phyloP scores from a whole-genome alignment of 2,113 vertebrate genomes.

The Willisornis vidua region DNA sequence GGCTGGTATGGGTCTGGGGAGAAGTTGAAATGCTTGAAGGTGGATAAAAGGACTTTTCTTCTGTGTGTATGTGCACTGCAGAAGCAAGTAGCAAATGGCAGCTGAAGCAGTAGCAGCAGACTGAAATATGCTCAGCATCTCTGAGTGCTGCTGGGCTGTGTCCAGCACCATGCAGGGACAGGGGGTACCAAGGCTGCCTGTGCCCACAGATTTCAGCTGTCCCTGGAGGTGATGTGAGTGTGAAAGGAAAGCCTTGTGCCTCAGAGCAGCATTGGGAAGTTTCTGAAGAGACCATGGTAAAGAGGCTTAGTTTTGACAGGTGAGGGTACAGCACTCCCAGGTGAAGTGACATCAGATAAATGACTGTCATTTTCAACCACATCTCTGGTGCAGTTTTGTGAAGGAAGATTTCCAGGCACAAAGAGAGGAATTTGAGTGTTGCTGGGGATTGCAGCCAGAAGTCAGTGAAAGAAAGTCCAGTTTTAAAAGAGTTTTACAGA shows the following conservation, averaged over 20 bases:
- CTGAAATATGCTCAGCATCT: neutral
- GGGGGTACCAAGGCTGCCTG: neutral
- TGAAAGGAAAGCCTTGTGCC: neutral
- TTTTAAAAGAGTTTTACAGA: conserved; percentile 24
- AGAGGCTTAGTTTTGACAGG: conserved; percentile 42
- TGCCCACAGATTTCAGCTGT: accelerated
- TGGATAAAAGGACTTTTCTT: conserved; percentile 5
- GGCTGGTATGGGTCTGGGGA: neutral
- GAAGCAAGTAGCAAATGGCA: neutral
- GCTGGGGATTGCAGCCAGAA: neutral
- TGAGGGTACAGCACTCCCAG: neutral
- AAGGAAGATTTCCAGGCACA: neutral
- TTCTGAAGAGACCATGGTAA: neutral
- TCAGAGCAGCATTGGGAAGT: neutral
- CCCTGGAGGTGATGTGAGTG: neutral
- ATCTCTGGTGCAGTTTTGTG: neutral
- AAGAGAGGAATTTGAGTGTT: neutral
- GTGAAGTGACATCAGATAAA: conserved; percentile 28
- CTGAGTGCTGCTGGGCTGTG: neutral
- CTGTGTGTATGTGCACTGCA: neutral
- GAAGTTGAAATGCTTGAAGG: neutral
- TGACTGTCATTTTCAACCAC: neutral
- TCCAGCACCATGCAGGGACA: neutral
- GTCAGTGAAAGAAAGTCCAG: neutral
- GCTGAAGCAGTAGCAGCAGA: neutral